Conservation (phyloP, 1,140 invertebrate genomes). For the Globodera ellingtonae region DNA sequence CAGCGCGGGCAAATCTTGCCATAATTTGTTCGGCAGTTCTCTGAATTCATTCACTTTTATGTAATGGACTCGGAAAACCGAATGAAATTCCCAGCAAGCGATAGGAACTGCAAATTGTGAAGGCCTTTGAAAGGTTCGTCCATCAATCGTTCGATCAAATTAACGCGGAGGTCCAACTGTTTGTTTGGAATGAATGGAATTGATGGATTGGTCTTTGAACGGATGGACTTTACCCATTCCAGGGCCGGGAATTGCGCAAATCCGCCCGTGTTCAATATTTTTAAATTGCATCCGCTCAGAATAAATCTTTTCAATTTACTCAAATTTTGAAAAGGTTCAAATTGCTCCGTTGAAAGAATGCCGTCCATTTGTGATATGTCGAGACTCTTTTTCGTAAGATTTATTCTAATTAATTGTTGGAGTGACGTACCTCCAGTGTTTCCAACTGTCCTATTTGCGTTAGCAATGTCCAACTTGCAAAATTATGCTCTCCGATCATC, state of each 20-base stretch:
- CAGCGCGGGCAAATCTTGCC: slow-evolving; percentile 33
- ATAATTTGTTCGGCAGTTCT: slow-evolving; percentile 31
- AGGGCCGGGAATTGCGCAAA: slow-evolving; percentile 30
- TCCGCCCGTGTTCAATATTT: slow-evolving; percentile 28
- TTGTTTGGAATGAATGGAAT: not conserved
- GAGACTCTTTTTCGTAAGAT: slow-evolving; percentile 21
- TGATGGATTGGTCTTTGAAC: not conserved
- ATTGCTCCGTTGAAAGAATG: slow-evolving; percentile 29
- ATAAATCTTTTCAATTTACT: slow-evolving; percentile 36
- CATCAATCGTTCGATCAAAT: slow-evolving; percentile 43
- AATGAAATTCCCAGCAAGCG: slow-evolving; percentile 49
- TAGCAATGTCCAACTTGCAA: slow-evolving; percentile 45
- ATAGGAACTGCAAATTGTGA: slow-evolving; percentile 38
- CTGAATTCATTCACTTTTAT: slow-evolving; percentile 3
- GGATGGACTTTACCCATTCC: slow-evolving; percentile 27
- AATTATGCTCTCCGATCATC: slow-evolving; percentile 57
- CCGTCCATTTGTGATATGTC: slow-evolving; percentile 51
- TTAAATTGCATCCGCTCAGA: slow-evolving; percentile 42
- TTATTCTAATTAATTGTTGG: slow-evolving; percentile 19
- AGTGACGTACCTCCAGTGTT: slow-evolving; percentile 34
- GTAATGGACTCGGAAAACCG: slow-evolving; percentile 4
- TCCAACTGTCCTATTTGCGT: slow-evolving; percentile 37
- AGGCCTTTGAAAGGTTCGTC: slow-evolving; percentile 26
- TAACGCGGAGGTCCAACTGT: slow-evolving; percentile 46
- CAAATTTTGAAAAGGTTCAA: slow-evolving; percentile 27